Evolutionary conservation across 2,113 vertebrate species (phyloP), one percentile per base, ranked within the genome.

Genomic region (Bambusicola thoracicus): DNA sequence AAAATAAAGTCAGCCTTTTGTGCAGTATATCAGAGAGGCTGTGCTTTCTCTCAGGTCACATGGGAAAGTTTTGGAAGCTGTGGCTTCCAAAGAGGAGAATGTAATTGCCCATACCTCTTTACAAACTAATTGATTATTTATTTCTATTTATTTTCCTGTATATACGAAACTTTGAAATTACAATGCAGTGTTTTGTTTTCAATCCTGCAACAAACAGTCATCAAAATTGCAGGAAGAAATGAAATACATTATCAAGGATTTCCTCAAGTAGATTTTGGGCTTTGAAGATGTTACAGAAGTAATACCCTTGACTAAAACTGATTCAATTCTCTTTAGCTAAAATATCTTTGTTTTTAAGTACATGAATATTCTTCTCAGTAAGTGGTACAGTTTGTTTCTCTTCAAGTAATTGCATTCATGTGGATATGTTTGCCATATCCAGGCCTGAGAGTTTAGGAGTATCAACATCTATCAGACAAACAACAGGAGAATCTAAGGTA

Each of bases 311-410:
- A 36, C 41, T 81, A 10, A 78, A 89, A 81, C 20, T 32, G 83
- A 29, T 90, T 66, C 58, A 65, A 5, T 89, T 85, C 92, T 81
- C 65, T 86, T 75, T 66, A 65, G 18, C 74, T 84, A 77, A 94
- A 94, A 74, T 34, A 29, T 94, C 74, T 62, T 38, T 63, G 8
- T 44, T 90, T 88, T 72, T 63, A 83, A 95, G 83, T 79, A 62
- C 30, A 11, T 49, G 44, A 69, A 69, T 84, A 46, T 67, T 93
- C 83, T 82, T 91, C 92, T 82, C 93, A 79, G 66, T 82, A 8
- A 87, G 92, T 13, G 86, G 78, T 81, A 74, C 40, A 32, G 48
- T 93, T 94, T 94, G 93, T 93, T 96, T 94, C 83, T 68, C 43
- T 53, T 93, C 77, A 66, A 4, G 55, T 95, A 92, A 84, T 96